Evolutionary conservation across 1,140 invertebrate species (phyloP).

Genomic region (Cataglyphis hispanica): DNA sequence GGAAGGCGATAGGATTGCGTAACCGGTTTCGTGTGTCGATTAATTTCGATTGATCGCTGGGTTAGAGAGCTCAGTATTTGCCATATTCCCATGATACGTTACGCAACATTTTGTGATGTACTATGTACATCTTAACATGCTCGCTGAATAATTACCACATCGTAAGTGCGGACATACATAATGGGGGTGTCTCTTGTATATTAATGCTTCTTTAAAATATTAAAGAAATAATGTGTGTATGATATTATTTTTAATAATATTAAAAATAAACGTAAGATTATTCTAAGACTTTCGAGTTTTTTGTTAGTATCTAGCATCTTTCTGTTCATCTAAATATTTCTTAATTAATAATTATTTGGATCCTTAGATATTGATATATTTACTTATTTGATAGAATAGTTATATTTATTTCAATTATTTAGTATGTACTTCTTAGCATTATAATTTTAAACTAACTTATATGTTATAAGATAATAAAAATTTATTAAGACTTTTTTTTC

Average conservation of each 20-base stretch:
- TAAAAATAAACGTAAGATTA: too few species aligned
- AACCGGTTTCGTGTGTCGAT: conserved; percentile 69
- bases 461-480: neutral
- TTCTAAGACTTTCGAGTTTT: too few species aligned
- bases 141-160: conserved; percentile 70
- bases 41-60: conserved; percentile 74
- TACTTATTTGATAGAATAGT: neutral
- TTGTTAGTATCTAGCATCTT: neutral
- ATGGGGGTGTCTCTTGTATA: neutral
- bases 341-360: too few species aligned
- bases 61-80: conserved; percentile 69
- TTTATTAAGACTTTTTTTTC: neutral
- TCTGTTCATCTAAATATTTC: neutral
- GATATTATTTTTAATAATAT: too few species aligned
- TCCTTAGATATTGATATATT: neutral
- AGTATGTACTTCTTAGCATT: neutral
- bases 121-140: conserved; percentile 66
- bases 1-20: conserved; percentile 62
- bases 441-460: neutral
- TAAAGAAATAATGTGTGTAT: neutral
- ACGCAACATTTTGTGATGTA: conserved; percentile 74
- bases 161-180: conserved; percentile 17
- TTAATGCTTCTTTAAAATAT: neutral
- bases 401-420: neutral
- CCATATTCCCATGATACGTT: conserved; percentile 71